Conservation (phyloP, 35 echinoderm and acorn worm species). For the Strongylocentrotus purpuratus region DNA sequence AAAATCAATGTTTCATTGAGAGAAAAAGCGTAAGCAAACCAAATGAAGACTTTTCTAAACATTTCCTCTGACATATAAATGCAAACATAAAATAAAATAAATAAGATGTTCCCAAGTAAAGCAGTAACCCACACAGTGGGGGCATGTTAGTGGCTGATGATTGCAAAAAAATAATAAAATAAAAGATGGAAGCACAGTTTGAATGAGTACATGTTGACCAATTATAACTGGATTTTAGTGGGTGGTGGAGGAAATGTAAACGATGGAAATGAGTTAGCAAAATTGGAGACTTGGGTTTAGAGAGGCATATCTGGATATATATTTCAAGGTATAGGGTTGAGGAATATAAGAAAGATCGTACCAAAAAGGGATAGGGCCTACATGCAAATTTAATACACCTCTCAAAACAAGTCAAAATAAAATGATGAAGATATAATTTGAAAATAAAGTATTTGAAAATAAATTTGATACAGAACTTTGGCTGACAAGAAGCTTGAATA, state of each 20-base stretch:
- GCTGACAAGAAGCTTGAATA: not conserved
- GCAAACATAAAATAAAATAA: not conserved
- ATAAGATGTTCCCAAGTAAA: conserved; percentile 1
- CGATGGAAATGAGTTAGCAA: conserved; percentile 26
- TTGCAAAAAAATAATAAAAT: conserved; percentile 14
- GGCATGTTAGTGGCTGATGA: conserved; percentile 37
- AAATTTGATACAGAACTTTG: not conserved
- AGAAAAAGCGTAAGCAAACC: not conserved
- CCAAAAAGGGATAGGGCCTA: conserved; percentile 9
- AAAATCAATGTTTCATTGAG: not conserved
- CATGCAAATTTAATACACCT: not conserved
- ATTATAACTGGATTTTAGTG: not conserved
- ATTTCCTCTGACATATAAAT: not conserved
- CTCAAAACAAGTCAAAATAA: conserved; percentile 4
- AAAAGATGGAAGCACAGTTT: conserved; percentile 21
- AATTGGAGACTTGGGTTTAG: not conserved
- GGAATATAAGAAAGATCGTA: not conserved
- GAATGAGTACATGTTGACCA: not conserved
- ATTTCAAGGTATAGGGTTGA: not conserved
- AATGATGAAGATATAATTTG: conserved; percentile 7
- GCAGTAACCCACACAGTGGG: conserved; percentile 28
- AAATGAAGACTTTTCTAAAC: not conserved
- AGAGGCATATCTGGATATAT: not conserved
- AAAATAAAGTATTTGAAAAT: not conserved
- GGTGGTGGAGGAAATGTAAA: conserved; percentile 6